Base-by-base conservation (phyloP, 2,113 vertebrate species). In the Alosa alosa region DNA sequence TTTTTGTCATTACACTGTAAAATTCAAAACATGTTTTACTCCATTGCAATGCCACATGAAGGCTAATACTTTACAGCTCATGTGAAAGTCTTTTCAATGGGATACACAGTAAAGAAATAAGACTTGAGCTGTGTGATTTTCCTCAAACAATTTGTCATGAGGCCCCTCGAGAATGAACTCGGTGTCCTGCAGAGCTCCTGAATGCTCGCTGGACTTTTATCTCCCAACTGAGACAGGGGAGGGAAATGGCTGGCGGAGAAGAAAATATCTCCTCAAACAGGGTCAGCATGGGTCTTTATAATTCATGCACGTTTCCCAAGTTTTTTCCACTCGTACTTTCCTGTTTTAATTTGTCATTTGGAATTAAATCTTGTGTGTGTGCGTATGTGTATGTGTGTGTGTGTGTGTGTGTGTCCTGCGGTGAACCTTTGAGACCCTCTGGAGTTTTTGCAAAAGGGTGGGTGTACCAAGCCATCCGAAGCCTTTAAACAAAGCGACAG, bases 261-360 rank as follows among this genome's bases (percentile, higher is more conserved):
- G 72, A 78, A 78, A 78, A 78, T 78, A 78, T 78, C 72, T 41
- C 36, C 25, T 68, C 64, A 68, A 31, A 68, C 7, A 68, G 72
- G 72, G 36, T 6, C 7, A 6, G 10, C 31, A 1, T 72, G 11
- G 64, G 6, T n/a, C n/a, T 31, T 39, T 15, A 1, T 3, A 39
- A 15, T 15, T 5, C 3, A 78, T 15, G 41, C 72, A 78, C 36
- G 17, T 78, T 39, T 15, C 72, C 36, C 25, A 4, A 78, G 72
- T 78, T 17, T 10, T 78, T 78, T 78, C 41, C 41, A 36, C 36
- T 72, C 3, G 8, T 36, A 31, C 64, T 78, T 78, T 78, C 72
- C 31, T 78, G 31, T 39, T 39, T 9, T 36, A 78, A 78, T 78
- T 78, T 15, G 72, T 78, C 72, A 41, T 8, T 31, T 6, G n/a